Evolutionary conservation across 2,888 invertebrate genomes (phyloP), one percentile per base, ranked within the genome.

Genomic region (Clivina fossor): DNA sequence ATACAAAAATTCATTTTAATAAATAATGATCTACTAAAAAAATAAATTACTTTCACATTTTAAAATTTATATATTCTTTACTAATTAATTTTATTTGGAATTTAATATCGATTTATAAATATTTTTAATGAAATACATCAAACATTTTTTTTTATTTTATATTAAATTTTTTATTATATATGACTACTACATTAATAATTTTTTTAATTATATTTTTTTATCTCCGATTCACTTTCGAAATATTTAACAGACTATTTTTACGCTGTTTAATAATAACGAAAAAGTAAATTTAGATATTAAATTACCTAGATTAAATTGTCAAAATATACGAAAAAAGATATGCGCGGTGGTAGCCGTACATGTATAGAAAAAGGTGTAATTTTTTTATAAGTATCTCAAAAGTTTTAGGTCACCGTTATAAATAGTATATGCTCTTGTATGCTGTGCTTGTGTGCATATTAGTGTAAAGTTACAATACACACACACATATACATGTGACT

Each of bases 231-330:
- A n/a, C n/a, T n/a, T n/a, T n/a, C n/a, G n/a, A n/a, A n/a, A n/a
- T n/a, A n/a, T n/a, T n/a, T 49, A 26, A 13, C 18, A 26, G 26
- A 20, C 28, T 49, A 49, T 38, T 49, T 38, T 49, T 28, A 38
- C 49, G 35, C 37, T 8, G 15, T 49, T 33, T 38, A 49, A 49
- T 26, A 49, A 49, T 49, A 49, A 38, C 15, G 26, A 11, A 5
- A 11, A 47, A 22, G 47, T 33, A 47, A 19, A 47, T 47, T 33
- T 30, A 33, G 32, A 47, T 30, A 2, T 32, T 19, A 50, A 40
- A 37, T 28, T 20, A 9, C 15, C 18, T 16, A 40, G 54, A 54
- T 54, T 54, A 54, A 54, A 54, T 54, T 54, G 54, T 54, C 54
- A 54, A 54, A 54, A 54, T 54, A 46, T 26, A 35, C n/a, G n/a